Evolutionary conservation across 2,888 invertebrate species (phyloP).

Genomic region (Nineta flava): DNA sequence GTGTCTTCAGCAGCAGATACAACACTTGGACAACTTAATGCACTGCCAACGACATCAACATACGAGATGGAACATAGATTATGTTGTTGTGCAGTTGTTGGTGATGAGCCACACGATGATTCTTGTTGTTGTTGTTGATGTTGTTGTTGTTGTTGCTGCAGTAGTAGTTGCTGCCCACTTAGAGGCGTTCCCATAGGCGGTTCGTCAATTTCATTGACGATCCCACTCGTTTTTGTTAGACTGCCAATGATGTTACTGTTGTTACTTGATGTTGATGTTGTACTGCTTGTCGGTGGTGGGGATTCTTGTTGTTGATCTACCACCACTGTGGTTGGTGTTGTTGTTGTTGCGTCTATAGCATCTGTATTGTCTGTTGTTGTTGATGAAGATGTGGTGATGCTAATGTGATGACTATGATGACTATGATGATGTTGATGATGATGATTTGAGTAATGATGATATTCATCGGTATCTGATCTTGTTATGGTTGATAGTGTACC

Average conservation of each 20-base stretch:
- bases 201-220: neutral
- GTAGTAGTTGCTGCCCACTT: neutral
- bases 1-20: neutral
- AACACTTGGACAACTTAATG: neutral
- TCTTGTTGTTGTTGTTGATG: neutral
- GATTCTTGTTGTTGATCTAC: neutral
- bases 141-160: neutral
- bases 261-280: neutral
- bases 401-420: neutral
- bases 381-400: neutral
- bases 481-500: neutral
- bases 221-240: neutral
- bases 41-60: neutral
- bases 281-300: neutral
- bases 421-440: neutral
- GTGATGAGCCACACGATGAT: neutral
- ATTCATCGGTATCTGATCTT: neutral
- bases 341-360: neutral
- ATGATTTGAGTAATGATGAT: neutral
- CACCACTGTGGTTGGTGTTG: neutral
- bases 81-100: neutral
- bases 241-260: neutral
- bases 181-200: constrained; percentile 2
- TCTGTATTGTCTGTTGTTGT: neutral
- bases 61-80: too few species aligned